Evolutionary conservation across 1,140 invertebrate species (phyloP).

Genomic region (Diorhabda elongata): DNA sequence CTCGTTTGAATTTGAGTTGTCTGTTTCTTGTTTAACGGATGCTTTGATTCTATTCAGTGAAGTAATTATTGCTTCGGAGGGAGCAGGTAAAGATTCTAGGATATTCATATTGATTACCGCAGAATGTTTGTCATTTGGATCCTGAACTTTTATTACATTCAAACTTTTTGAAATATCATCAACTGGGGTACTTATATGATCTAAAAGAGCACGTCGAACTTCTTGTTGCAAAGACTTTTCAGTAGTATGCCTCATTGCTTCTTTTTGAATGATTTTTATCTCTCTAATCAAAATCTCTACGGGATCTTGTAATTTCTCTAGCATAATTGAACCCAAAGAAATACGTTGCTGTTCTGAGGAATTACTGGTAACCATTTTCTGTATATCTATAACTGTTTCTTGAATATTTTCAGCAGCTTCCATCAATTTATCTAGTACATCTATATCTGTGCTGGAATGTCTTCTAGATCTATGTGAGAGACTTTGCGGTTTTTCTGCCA

Average conservation of each 20-base stretch:
- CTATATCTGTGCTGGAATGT: constrained; percentile 27
- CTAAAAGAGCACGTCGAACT: constrained; percentile 50
- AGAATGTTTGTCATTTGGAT: constrained; percentile 27
- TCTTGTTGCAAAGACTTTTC: constrained; percentile 51
- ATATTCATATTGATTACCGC: constrained; percentile 43
- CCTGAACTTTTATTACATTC: constrained; percentile 44
- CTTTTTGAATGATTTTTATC: constrained; percentile 47
- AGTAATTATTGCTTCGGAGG: constrained; percentile 52
- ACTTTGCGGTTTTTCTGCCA: constrained; percentile 36
- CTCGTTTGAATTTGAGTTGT: constrained; percentile 4
- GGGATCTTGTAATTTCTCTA: constrained; percentile 49
- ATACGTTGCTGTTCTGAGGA: constrained; percentile 41
- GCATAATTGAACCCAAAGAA: constrained; percentile 36
- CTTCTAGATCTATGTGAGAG: constrained; percentile 21
- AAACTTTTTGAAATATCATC: constrained; percentile 51
- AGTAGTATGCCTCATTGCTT: constrained; percentile 44
- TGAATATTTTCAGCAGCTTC: constrained; percentile 46
- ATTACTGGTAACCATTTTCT: constrained; percentile 47
- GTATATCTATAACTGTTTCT: constrained; percentile 47
- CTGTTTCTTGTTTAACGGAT: background rate
- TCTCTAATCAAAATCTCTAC: constrained; percentile 41
- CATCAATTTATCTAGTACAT: constrained; percentile 28
- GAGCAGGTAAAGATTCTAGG: constrained; percentile 50
- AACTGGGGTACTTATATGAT: constrained; percentile 50
- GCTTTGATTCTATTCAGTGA: constrained; percentile 25